Evolutionary conservation across 2,113 vertebrate species (phyloP), one percentile per base, ranked within the genome.

Genomic region (Calonectris borealis): DNA sequence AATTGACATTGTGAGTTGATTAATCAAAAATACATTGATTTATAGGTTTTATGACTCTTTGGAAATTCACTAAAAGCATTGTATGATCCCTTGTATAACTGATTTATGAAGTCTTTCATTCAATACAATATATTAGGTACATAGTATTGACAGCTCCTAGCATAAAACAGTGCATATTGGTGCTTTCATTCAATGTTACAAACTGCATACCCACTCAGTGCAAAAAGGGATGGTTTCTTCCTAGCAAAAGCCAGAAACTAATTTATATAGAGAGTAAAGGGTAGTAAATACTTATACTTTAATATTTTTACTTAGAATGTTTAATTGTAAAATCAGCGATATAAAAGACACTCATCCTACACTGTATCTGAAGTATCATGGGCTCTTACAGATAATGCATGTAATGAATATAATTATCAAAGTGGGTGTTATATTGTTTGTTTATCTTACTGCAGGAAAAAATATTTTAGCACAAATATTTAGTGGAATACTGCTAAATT

Each of bases 61-160:
- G 16, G 49, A 86, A 94, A 93, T 70, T 66, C 64, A 42, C 27
- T 85, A 73, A 88, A 90, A 93, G 83, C 61, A 79, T 86, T 69
- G 25, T 84, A 61, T 3, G 2, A 75, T 88, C 51, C 21, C 18
- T 91, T 93, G 31, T 83, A 68, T 49, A 85, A 82, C 11, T 52
- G 85, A 87, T 93, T 95, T 61, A 95, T 80, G n/a, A 36, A 79
- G 49, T 70, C 46, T 90, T 88, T 84, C n/a, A 73, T 91, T 84
- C 70, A 85, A 14, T 76, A 76, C 58, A 73, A 57, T 49, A 8
- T 64, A 66, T 93, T 89, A 86, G 31, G 57, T 60, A 60, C n/a
- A 24, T 38, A 21, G 44, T 73, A 73, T 48, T 76, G 52, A 26
- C 17, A 40, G 20, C 27, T 66, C 11, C 12, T 25, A 78, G 10